Evolutionary conservation across 1,140 invertebrate genomes (phyloP).

Genomic region (Magallana angulata): DNA sequence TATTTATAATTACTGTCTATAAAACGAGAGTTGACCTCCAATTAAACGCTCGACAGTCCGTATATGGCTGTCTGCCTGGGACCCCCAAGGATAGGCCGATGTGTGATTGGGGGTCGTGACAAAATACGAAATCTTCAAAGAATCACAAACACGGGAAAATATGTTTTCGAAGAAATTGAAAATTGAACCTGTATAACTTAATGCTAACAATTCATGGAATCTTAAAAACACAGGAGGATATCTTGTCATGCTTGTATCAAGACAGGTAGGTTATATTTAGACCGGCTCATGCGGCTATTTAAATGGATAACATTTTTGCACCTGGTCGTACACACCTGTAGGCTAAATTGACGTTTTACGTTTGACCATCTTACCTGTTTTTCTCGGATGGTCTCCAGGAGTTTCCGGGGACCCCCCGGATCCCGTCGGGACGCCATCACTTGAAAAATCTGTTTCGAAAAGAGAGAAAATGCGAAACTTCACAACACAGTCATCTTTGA

Average conservation of each 20-base stretch:
- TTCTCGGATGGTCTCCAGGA: slow-evolving; percentile 39
- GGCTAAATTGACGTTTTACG: slow-evolving; percentile 15
- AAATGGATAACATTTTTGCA: slow-evolving; percentile 21
- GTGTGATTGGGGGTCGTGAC: neutral
- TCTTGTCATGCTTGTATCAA: slow-evolving; percentile 23
- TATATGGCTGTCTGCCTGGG: neutral
- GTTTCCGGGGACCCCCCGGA: slow-evolving; percentile 34
- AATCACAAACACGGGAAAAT: neutral
- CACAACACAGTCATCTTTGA: slow-evolving; percentile 40
- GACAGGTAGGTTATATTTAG: slow-evolving; percentile 18
- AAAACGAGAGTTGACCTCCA: too few relatives aligned
- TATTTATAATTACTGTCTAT: neutral
- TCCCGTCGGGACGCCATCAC: slow-evolving; percentile 44
- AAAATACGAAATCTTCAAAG: neutral
- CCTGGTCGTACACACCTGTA: slow-evolving; percentile 21
- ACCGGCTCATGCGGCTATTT: neutral
- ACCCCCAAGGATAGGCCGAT: neutral
- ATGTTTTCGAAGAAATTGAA: neutral
- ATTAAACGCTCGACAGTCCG: neutral
- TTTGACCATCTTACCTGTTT: slow-evolving; percentile 49
- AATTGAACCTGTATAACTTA: neutral
- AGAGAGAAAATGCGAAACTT: slow-evolving; percentile 24
- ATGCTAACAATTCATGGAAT: neutral
- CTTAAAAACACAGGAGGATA: neutral
- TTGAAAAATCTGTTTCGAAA: slow-evolving; percentile 15